Base-by-base conservation (phyloP, 2,113 vertebrate genomes). In the Pygoscelis adeliae region DNA sequence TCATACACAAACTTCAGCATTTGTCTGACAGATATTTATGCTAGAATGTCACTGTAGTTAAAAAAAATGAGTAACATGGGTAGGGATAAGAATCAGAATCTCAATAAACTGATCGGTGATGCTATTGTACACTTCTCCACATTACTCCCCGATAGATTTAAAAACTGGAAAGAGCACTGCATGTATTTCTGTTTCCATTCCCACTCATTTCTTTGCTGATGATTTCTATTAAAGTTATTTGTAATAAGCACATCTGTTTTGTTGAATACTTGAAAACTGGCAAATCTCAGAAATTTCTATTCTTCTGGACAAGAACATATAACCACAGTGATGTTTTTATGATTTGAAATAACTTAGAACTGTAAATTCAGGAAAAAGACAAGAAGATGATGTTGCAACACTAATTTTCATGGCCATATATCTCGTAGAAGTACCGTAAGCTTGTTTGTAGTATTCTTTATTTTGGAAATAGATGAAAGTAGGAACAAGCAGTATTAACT, bases 391-490 rank as follows among this genome's bases (percentile, higher is more conserved):
- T 95, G 83, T 96, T 53, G 87, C 83, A 92, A 89, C 49, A 29
- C 38, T 84, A 52, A 91, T 94, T 94, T 96, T 96, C 72, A 66
- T 0, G 29, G 78, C 32, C 13, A 53, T 96, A 58, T 65, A 76
- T 94, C 91, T 87, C 91, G 22, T 23, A 85, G 49, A 69, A 87
- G 32, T 58, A 94, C 40, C 2, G 0, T 78, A 72, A 96, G 52
- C 38, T 96, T 93, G 36, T 87, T 91, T 95, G 81, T 58, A 69
- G 44, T 56, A 91, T 56, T 73, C 38, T 84, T 89, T 87, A 42
- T 46, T 95, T 87, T 96, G 91, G 93, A 94, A 95, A 76, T 6
- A 95, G 89, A 94, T 96, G 58, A 96, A 96, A 94, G 93, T 44
- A 80, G 59, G 76, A 76, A 30, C 49, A 90, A 90, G 29, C 42